Evolutionary conservation across 1,140 invertebrate genomes (phyloP).

Genomic region (Steinernema khuongi): DNA sequence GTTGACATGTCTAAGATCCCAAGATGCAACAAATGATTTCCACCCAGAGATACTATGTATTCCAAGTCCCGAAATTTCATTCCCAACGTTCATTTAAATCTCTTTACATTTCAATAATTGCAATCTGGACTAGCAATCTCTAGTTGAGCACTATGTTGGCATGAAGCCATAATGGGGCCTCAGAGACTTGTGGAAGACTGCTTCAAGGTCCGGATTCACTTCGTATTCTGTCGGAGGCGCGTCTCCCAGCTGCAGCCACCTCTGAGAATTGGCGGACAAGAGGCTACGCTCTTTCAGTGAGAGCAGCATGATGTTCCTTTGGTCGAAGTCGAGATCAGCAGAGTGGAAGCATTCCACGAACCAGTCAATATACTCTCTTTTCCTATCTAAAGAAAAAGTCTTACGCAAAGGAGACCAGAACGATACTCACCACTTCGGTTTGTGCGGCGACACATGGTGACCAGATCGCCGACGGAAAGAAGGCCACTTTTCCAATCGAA

Average conservation of each 20-base stretch:
- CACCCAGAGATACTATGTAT: no score
- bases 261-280: neutral
- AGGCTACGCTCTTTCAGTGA: neutral
- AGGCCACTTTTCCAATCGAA: neutral
- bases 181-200: neutral
- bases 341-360: neutral
- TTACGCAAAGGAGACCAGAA: no score
- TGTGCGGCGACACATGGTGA: conserved; percentile 1
- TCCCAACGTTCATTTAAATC: no score
- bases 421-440: no score
- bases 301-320: neutral
- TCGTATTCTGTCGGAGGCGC: neutral
- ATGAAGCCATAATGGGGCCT: neutral
- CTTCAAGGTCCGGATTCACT: neutral
- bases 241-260: neutral
- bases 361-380: neutral
- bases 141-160: neutral
- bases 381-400: neutral
- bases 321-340: neutral
- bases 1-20: neutral
- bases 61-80: no score
- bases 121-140: neutral
- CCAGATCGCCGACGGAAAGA: neutral
- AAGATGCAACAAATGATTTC: neutral
- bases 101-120: neutral